Conservation (phyloP, 2,113 vertebrate species). For the Pelvicachromis taeniatus region DNA sequence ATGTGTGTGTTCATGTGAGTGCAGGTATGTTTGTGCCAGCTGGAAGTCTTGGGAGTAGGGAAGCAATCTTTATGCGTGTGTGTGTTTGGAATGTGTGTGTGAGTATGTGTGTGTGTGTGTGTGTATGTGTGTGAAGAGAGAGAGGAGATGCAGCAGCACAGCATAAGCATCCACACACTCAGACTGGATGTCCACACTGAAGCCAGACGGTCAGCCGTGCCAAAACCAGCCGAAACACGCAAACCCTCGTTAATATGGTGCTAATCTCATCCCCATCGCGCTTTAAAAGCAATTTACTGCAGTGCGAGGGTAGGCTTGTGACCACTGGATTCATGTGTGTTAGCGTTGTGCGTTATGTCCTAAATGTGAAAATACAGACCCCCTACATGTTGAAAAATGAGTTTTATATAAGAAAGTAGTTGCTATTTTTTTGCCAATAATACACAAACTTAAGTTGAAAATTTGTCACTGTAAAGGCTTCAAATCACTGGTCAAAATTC, state of each 20-base stretch:
- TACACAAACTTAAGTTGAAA: rapidly evolving
- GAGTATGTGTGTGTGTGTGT: background rate
- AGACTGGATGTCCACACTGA: constrained; percentile 15
- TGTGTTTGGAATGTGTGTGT: background rate
- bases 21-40: constrained; percentile 42
- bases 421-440: background rate
- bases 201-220: background rate
- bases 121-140: background rate
- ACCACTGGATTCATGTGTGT: background rate
- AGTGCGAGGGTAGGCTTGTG: background rate
- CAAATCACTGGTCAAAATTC: background rate
- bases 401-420: background rate
- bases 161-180: constrained; percentile 34
- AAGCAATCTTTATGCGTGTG: background rate
- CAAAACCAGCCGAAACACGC: constrained; percentile 28
- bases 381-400: rapidly evolving
- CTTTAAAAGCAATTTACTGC: constrained; percentile 43
- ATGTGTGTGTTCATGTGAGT: constrained; percentile 9
- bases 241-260: constrained; percentile 32
- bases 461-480: background rate
- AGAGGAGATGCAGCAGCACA: constrained; percentile 39
- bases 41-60: constrained; percentile 48
- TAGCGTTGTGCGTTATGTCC: background rate
- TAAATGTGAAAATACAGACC: background rate
- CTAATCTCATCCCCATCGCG: constrained; percentile 41